Conservation (phyloP, 1,140 invertebrate species). For the Popillia japonica region DNA sequence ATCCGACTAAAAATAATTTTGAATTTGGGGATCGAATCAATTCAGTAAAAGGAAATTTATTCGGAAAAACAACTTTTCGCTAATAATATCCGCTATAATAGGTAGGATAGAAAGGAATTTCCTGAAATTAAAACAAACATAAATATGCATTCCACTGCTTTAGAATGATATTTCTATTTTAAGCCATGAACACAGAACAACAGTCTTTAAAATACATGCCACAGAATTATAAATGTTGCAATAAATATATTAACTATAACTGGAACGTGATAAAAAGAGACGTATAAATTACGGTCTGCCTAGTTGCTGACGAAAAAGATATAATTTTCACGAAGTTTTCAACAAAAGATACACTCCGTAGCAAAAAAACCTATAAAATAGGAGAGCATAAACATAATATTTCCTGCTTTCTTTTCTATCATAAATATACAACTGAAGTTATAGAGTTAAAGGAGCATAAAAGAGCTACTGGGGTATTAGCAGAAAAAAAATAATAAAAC, state of each 20-base stretch:
- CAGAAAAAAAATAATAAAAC: not conserved
- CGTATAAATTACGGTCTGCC: not conserved
- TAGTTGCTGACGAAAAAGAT: not conserved
- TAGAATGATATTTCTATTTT: not conserved
- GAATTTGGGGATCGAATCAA: too few species aligned
- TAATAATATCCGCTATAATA: too few species aligned
- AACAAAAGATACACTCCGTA: not conserved
- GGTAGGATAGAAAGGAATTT: not conserved
- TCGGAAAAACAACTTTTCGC: too few species aligned
- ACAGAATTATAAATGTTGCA: constrained; percentile 6
- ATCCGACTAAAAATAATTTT: too few species aligned
- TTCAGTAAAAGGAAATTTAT: too few species aligned
- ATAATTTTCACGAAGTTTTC: not conserved
- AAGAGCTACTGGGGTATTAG: too few species aligned
- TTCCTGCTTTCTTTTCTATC: not conserved
- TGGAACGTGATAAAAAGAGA: not conserved
- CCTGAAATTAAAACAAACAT: constrained; percentile 11
- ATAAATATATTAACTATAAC: constrained; percentile 2
- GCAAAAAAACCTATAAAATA: not conserved
- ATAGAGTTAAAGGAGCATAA: not conserved
- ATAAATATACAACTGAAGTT: not conserved
- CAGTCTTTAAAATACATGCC: not conserved
- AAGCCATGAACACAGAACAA: constrained; percentile 1
- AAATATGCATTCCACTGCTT: not conserved
- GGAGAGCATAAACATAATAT: not conserved